Base-by-base conservation (phyloP, 2,888 invertebrate genomes). In the Noctua fimbriata region DNA sequence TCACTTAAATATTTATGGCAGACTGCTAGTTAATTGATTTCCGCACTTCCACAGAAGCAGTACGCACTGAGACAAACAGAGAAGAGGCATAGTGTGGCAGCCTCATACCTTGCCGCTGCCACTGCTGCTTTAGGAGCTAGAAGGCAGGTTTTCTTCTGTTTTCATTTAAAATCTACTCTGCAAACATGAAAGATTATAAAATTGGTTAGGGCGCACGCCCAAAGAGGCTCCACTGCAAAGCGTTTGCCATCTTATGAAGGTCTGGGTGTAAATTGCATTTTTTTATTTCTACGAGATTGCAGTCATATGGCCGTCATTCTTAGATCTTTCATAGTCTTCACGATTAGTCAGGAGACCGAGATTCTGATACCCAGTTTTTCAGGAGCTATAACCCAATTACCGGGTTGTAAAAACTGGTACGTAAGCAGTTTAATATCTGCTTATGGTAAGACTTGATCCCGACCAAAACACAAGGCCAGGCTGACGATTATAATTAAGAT, bases 41-140 rank as follows among this genome's bases (percentile, higher is more conserved):
- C n/a, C 36, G 6, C 55, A 67, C n/a, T 65, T 72, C 18, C 28
- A 2, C 65, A 93, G 91, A 87, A 88, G 67, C 90, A 90, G 73
- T 91, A 86, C 65, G 32, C 84, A 36, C 86, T 81, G 52, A 89
- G 91, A 75, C 73, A 87, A 32, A 77, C 85, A 66, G 94, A 94
- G 60, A 94, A 90, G 75, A 92, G 95, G 60, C 95, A 94, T 70
- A 96, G 95, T 71, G 93, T 94, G 6, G 97, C 96, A 10, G 96
- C 96, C 0, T 93, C 93, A 24, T 97, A 93, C 83, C 89, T 96
- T 18, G 97, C 97, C 1, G 94, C 96, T 6, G 96, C 96, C 4
- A 97, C 96, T 0, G 96, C 96, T 2, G 94, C 95, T 10, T 84
- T 96, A 14, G 84, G 94, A 36, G 91, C 92, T 9, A 92, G 92